These are phyloP conservation scores for Tangara arthus DNA, from an alignment of 2,797 vertebrate genomes.

Conservation along the genomic window DNA sequence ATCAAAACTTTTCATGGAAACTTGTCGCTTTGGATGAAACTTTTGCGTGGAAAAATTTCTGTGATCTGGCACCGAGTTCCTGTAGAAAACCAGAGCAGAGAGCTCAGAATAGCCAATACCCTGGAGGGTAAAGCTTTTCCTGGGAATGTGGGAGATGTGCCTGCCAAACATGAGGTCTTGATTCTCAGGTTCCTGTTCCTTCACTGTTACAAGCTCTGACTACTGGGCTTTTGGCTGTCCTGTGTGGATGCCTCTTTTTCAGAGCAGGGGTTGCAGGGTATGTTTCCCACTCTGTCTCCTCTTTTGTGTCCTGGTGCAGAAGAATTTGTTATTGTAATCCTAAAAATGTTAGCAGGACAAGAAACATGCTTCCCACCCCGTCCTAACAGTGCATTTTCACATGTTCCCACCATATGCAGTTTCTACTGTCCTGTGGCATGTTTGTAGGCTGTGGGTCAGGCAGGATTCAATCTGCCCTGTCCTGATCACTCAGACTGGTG, in stretches of 20 bases:
- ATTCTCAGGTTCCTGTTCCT: slow-evolving; percentile 56
- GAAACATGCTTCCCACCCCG: not conserved
- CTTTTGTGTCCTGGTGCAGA: not conserved
- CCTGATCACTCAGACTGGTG: not conserved
- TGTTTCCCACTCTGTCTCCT: not conserved
- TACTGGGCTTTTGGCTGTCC: slow-evolving; percentile 51
- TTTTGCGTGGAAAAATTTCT: slow-evolving; percentile 16
- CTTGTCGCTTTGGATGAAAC: slow-evolving; percentile 28
- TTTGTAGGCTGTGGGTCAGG: not conserved
- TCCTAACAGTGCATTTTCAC: not conserved
- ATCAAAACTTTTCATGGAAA: slow-evolving; percentile 40
- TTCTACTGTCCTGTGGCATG: not conserved
- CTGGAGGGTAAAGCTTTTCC: slow-evolving; percentile 33
- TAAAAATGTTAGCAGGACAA: not conserved
- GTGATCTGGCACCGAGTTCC: slow-evolving; percentile 27
- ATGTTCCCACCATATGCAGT: not conserved
- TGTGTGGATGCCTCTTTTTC: not conserved
- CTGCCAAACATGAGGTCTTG: slow-evolving; percentile 62
- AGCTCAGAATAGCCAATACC: slow-evolving; percentile 43
- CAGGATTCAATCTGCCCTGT: not conserved
- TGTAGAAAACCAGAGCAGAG: slow-evolving; percentile 17
- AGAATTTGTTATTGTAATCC: not conserved
- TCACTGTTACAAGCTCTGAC: not conserved
- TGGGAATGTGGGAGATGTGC: slow-evolving; percentile 37
- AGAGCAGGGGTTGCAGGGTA: not conserved